A percentile compares a stretch with the other conserved stretches of the same genome.
phyloP scores from a whole-genome alignment of 2,888 invertebrate genomes.

The Hydrotaea diabolus region DNA sequence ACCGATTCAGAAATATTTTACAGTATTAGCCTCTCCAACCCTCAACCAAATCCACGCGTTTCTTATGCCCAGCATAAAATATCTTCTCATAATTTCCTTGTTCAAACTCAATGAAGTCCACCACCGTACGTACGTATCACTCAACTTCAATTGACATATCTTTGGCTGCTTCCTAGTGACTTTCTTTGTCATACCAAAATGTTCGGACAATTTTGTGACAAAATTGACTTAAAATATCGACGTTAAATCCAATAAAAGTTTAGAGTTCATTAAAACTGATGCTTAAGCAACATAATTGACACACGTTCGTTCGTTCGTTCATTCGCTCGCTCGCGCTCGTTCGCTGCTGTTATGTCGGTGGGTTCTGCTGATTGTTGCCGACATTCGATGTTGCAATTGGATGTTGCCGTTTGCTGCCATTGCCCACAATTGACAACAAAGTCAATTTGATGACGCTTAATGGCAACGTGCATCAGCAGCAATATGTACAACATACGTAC shows the following conservation, averaged over 20 bases:
- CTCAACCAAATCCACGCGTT: no score
- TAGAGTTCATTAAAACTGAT: constrained; percentile 71
- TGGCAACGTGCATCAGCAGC: constrained; percentile 32
- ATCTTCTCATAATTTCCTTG: no score
- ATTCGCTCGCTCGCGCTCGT: constrained; percentile 60
- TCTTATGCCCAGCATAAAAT: no score
- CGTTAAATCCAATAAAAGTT: constrained; percentile 55
- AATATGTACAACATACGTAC: no score
- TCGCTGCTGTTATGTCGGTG: constrained; percentile 23
- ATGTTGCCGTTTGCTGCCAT: constrained; percentile 27
- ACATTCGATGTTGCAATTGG: constrained; percentile 18
- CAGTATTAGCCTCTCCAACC: no score
- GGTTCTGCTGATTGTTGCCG: constrained; percentile 62
- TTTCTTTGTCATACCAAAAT: constrained; percentile 9
- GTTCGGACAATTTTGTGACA: constrained; percentile 19
- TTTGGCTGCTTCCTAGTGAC: background rate
- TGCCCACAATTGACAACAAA: constrained; percentile 28
- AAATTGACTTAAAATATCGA: constrained; percentile 52
- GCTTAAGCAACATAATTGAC: constrained; percentile 70
- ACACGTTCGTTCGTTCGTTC: constrained; percentile 60
- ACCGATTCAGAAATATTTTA: no score
- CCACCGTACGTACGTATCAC: constrained; percentile 48
- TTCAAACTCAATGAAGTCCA: no score
- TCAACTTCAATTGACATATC: constrained; percentile 19
- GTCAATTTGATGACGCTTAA: constrained; percentile 52